Evolutionary conservation across 2,888 invertebrate species (phyloP), one percentile per base, ranked within the genome.

Genomic region (Leucophenga maculata): DNA sequence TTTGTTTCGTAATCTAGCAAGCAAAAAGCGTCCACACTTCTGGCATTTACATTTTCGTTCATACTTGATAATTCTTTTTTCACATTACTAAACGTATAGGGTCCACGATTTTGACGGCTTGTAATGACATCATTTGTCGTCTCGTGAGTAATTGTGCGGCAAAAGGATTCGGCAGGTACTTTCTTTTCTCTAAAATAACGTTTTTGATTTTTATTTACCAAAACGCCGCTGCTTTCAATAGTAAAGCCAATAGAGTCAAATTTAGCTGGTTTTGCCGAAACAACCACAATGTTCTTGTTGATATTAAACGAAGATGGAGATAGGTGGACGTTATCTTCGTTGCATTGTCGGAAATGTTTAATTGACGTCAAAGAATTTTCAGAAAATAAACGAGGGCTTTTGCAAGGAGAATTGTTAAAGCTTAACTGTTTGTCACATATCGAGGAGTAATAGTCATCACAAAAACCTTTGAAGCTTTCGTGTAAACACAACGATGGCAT

Each of bases 391-490:
- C 80, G 79, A 68, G 83, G 79, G 78, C 84, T 85, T 77, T 86
- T 86, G 71, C 80, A 81, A 44, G 85, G 84, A 67, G 86, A 86
- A 69, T 84, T 82, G 69, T 85, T 84, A 72, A 81, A 85, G 77
- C 85, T 86, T 73, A 86, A 75, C 75, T 86, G 84, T 70, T 84
- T 85, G 80, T 87, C 86, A 83, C 86, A 86, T 75, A 85, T 80
- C 62, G 80, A 81, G 72, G 85, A 86, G 77, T 86, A 86, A 71
- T 79, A 84, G 74, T 85, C 85, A 48, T 72, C 65, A 57, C 44
- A 59, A 50, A 59, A 54, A 65, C 69, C 3, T 57, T 57, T 60
- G 16, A 39, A 18, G 44, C 60, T 60, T 39, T 39, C 39, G n/a
- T 26, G 16, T 3, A 11, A 14, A 55, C 39, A 13, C 16, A 60